phyloP scores from a whole-genome alignment of 2,797 vertebrate species.

The Eulemur rubriventer region DNA sequence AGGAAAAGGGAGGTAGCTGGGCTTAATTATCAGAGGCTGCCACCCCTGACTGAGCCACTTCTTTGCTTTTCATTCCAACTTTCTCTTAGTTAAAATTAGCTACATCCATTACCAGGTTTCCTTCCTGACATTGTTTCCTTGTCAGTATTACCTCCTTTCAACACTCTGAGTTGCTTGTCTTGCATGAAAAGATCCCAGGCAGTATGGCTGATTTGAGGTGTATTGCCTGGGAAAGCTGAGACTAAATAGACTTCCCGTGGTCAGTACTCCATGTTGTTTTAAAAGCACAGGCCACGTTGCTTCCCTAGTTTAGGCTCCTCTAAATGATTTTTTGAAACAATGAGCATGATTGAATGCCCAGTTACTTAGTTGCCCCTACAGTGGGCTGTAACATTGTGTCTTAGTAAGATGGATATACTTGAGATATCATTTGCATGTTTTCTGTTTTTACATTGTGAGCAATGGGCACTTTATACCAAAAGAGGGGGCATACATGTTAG shows the following conservation, averaged over 20 bases:
- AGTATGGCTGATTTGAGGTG: neutral
- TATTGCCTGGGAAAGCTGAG: neutral
- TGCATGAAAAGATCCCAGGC: neutral
- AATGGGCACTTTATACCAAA: neutral
- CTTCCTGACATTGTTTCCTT: slow-evolving; percentile 54
- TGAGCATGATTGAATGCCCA: neutral
- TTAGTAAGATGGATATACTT: neutral
- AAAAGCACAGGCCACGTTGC: neutral
- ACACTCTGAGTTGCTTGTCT: neutral
- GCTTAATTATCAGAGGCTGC: neutral
- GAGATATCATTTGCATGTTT: neutral
- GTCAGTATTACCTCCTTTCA: neutral
- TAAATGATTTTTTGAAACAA: neutral
- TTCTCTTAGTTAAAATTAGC: slow-evolving; percentile 62
- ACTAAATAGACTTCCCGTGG: neutral
- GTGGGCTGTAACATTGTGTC: neutral
- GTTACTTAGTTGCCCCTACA: neutral
- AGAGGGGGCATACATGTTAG: neutral
- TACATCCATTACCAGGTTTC: slow-evolving; percentile 21
- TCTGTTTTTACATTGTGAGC: neutral
- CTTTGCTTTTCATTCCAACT: slow-evolving; percentile 19
- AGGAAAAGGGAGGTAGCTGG: neutral
- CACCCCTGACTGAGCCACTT: neutral
- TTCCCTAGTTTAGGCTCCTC: neutral
- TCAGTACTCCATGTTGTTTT: neutral